Conservation (phyloP, 1,140 invertebrate genomes). For the Heliothis subflexa region DNA sequence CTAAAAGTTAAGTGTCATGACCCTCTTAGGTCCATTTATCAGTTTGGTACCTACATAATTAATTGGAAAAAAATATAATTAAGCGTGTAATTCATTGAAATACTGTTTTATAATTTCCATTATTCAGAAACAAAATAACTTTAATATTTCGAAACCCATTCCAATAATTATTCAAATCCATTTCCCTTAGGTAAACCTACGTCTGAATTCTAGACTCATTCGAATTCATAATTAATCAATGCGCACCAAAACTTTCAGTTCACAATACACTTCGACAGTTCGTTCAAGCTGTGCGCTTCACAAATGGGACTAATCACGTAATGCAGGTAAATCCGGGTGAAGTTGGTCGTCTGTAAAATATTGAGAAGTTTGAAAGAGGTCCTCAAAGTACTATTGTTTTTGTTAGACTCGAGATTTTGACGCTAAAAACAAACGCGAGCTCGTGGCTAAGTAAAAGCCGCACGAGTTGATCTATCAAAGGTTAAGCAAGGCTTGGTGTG, state of each 20-base stretch:
- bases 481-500: no score
- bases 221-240: conserved; percentile 42
- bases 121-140: no score
- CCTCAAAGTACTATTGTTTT: conserved; percentile 6
- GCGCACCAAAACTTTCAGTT: conserved; percentile 41
- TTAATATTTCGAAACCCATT: background rate
- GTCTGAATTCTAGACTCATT: conserved; percentile 20
- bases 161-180: background rate
- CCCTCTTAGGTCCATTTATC: background rate
- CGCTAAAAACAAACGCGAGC: background rate
- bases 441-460: no score
- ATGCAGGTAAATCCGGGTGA: conserved; percentile 68
- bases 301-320: conserved; percentile 84
- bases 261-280: conserved; percentile 44
- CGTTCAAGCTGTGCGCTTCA: conserved; percentile 71
- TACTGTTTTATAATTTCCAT: background rate
- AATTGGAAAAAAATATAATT: no score
- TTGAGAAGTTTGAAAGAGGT: conserved; percentile 70
- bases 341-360: conserved; percentile 72
- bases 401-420: background rate
- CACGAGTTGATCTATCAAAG: no score
- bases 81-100: background rate
- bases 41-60: no score
- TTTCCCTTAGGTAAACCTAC: background rate
- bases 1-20: no score